Conservation (phyloP, 2,888 invertebrate genomes). For the Hirtodrosophila duncani region DNA sequence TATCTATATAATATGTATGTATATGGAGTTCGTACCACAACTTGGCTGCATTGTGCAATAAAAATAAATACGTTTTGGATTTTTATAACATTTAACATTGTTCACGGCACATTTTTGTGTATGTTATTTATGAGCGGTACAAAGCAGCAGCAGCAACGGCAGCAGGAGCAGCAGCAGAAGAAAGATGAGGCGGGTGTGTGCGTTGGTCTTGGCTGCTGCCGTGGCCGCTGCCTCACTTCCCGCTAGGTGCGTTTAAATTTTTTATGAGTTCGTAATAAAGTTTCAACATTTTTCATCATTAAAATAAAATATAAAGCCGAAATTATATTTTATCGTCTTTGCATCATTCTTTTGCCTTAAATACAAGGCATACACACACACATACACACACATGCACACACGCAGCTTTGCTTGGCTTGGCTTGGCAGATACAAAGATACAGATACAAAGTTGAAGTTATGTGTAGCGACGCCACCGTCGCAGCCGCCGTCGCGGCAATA, state of each 20-base stretch:
- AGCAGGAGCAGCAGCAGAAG: slow-evolving; percentile 21
- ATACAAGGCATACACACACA: slow-evolving; percentile 55
- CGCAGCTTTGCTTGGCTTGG: no score
- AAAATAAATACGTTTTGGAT: slow-evolving; percentile 63
- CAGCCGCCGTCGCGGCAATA: slow-evolving; percentile 57
- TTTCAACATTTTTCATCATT: slow-evolving; percentile 78
- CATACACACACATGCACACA: slow-evolving; percentile 26
- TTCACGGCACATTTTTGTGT: slow-evolving; percentile 46
- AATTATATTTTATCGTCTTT: slow-evolving; percentile 76
- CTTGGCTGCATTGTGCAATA: slow-evolving; percentile 57
- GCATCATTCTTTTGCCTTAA: slow-evolving; percentile 72
- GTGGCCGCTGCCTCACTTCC: slow-evolving; percentile 16
- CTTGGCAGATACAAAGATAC: slow-evolving; percentile 54
- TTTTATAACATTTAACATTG: slow-evolving; percentile 68
- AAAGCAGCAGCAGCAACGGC: slow-evolving; percentile 18
- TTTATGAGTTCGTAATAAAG: slow-evolving; percentile 75
- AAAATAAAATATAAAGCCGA: slow-evolving; percentile 77
- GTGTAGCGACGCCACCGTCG: slow-evolving; percentile 50
- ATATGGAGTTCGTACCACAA: slow-evolving; percentile 38
- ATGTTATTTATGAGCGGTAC: slow-evolving; percentile 60
- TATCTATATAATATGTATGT: slow-evolving; percentile 23
- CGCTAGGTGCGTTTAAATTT: slow-evolving; percentile 65
- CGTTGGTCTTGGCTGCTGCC: no score
- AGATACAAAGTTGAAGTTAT: slow-evolving; percentile 72
- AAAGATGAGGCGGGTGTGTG: slow-evolving; percentile 15